Base-by-base conservation (phyloP, 2,888 invertebrate species). In the Bembecia ichneumoniformis region DNA sequence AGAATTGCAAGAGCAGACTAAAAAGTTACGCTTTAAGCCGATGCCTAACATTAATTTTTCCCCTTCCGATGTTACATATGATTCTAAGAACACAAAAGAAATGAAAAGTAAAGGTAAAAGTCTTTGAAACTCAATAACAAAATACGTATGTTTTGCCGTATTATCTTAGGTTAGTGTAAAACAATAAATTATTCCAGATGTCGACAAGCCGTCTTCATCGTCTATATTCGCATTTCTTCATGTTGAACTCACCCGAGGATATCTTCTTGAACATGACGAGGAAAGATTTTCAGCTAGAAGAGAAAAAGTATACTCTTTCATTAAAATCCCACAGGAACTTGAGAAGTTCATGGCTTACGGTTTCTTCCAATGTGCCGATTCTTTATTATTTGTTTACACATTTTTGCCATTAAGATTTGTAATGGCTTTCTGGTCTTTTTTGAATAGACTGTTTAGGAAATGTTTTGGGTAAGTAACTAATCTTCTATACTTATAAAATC, bases 351-450 rank as follows among this genome's bases (percentile, higher is more conserved):
- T 98, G 93, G 90, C 90, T 1, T 98, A 96, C 84, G 98, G 97
- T 35, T 96, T 97, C 67, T 93, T 97, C 80, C 96, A 96, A 81
- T 99, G 99, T 84, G 93, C 96, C 28, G 99, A 99, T 83, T 98
- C 98, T 15, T 96, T 99, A 80, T 89, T 99, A 49, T 99, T 97
- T 88, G 94, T 99, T 50, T 98, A 98, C 79, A 99, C 99, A 49
- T 98, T 99, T 88, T 89, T 99, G 61, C 99, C 99, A 11, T 82
- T 99, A 54, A 89, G 99, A 59, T 96, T 98, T 74, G 69, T 95
- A 35, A 89, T 98, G 77, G 97, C 97, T 46, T 80, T 96, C 50
- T 94, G 95, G 91, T 93, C 93, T 36, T 88, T 97, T 54, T 74
- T 94, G 15, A 92, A 90, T 54, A 90, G 94, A 63, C 90, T 94